Conservation (phyloP, 2,888 invertebrate genomes). For the Stenichneumon culpator region DNA sequence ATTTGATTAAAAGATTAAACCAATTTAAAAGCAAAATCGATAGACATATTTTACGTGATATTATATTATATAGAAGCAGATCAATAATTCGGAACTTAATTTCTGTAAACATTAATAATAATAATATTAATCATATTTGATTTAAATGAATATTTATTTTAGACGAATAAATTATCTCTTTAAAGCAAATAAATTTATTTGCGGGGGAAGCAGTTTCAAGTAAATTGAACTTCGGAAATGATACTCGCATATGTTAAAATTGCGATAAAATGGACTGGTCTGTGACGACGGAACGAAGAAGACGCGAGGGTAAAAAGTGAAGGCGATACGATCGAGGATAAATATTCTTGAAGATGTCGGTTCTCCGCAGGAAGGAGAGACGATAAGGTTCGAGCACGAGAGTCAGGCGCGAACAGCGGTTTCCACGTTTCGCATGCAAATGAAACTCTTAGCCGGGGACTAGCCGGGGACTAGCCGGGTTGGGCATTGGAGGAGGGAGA, state of each 20-base stretch:
- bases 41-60: too few species aligned
- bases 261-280: background rate
- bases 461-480: conserved; percentile 15
- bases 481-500: conserved; percentile 33
- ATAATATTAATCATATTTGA: too few species aligned
- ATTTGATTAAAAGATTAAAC: too few species aligned
- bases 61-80: too few species aligned
- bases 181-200: background rate
- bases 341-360: conserved; percentile 11
- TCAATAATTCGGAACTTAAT: too few species aligned
- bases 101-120: too few species aligned
- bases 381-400: conserved; percentile 32
- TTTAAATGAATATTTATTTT: too few species aligned
- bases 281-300: background rate
- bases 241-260: background rate
- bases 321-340: conserved; percentile 1
- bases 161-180: background rate
- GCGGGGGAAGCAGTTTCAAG: background rate
- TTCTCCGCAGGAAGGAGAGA: conserved; percentile 13
- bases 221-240: background rate
- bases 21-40: too few species aligned
- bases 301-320: background rate
- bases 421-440: conserved; percentile 78
- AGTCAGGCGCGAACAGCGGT: conserved; percentile 59
- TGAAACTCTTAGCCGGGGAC: conserved; percentile 52